Evolutionary conservation across 2,888 invertebrate species (phyloP).

Genomic region (Lithophane semibrunnea): DNA sequence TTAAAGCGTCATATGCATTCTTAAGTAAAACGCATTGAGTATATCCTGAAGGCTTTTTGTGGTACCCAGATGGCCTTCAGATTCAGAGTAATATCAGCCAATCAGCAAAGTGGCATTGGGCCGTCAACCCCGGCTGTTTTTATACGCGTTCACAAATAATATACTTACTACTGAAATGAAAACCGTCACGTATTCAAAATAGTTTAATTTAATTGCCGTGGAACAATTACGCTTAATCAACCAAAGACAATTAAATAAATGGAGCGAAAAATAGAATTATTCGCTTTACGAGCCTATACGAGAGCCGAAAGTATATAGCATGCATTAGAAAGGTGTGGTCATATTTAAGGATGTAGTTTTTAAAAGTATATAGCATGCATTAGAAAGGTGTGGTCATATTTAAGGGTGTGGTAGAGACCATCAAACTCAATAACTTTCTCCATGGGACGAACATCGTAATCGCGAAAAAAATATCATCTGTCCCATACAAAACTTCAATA

Average conservation of each 20-base stretch:
- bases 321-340: neutral
- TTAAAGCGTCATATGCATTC: neutral
- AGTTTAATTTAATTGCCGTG: neutral
- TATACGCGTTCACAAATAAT: neutral
- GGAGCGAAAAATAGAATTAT: slow-evolving; percentile 22
- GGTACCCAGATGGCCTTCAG: neutral
- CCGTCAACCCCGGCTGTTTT: neutral
- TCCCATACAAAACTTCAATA: neutral
- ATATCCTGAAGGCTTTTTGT: neutral
- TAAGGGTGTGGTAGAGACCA: neutral
- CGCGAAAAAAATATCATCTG: neutral
- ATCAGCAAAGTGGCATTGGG: too few species aligned
- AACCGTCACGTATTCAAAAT: slow-evolving; percentile 5
- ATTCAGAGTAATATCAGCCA: neutral
- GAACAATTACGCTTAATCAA: neutral
- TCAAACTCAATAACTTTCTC: too few species aligned
- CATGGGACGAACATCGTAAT: too few species aligned
- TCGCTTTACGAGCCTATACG: neutral
- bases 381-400: too few species aligned
- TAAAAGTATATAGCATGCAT: too few species aligned
- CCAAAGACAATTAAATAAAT: slow-evolving; percentile 14
- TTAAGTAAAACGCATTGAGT: neutral
- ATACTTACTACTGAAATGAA: neutral
- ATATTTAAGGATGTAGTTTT: neutral
- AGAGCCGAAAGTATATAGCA: neutral